Base-by-base conservation (phyloP, 2,113 vertebrate genomes). In the Neomonachus schauinslandi region DNA sequence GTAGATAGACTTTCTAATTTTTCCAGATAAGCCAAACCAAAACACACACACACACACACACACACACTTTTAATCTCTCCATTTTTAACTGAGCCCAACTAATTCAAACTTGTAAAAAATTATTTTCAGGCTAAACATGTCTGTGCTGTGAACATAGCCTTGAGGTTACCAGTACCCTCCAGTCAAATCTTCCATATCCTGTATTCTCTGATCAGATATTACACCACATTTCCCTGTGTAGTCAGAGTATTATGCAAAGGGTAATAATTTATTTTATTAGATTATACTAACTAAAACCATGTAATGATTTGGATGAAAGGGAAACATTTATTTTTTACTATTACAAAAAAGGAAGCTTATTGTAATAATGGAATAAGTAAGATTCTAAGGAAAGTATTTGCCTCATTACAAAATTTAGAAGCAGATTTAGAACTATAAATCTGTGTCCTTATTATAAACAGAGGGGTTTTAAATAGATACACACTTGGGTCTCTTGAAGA, bases 341-440 rank as follows among this genome's bases (percentile, higher is more conserved):
- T 82, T 77, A 55, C 39, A 92, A 69, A 96, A 55, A 94, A 51
- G 8, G 42, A 80, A 91, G 5, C 69, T 96, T 90, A 31, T 8
- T 91, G 15, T 90, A 89, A 88, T 57, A 65, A 63, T 71, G 69
- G 31, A 86, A 49, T 88, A 93, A 39, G 15, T 86, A 76, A 91
- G 10, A 76, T 82, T 90, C 85, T 89, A 63, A 61, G 79, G 42
- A 46, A 88, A 71, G 12, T 14, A n/a, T 96, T 89, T 94, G 71
- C 65, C 57, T 82, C 24, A 28, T 72, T 94, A 14, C 81, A 81
- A 94, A 95, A 91, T 88, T 72, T 72, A 94, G 79, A 80, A 94
- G 28, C 76, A 94, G 51, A 91, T 93, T 91, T 55, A 63, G 63
- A 97, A 89, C 39, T 89, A n/a, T 84, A 71, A 91, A 72, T 31